A percentile compares a stretch with the other conserved stretches of the same genome.
These are phyloP conservation scores for Melozone crissalis DNA, from an alignment of 2,113 vertebrate genomes.

Conservation along the genomic window DNA sequence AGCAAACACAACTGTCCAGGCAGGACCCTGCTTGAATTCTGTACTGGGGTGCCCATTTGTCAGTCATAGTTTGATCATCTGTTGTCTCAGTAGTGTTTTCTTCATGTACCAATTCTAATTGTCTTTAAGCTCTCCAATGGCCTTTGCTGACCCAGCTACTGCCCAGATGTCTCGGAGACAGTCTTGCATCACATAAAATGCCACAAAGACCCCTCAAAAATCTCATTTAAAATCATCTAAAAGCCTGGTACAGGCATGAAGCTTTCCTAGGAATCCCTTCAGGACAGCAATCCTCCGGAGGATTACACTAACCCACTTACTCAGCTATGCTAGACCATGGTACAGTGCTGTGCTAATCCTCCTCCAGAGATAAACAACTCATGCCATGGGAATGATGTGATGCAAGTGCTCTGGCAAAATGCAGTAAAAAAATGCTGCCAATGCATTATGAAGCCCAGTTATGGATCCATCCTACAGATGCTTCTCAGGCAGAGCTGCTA, in stretches of 20 bases:
- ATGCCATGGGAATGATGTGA: neutral
- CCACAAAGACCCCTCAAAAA: neutral
- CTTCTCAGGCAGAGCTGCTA: neutral
- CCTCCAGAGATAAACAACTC: neutral
- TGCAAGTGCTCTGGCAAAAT: neutral
- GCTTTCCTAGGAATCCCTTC: neutral
- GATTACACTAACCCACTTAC: slow-evolving; percentile 7
- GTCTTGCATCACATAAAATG: neutral
- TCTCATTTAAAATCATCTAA: neutral
- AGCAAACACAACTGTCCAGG: neutral
- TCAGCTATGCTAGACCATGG: neutral
- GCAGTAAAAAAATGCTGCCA: neutral
- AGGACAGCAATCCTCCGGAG: neutral
- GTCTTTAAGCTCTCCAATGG: neutral
- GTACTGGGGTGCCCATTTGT: neutral
- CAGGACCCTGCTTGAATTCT: neutral
- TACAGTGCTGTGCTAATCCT: neutral
- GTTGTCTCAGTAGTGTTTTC: neutral
- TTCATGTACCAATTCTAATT: neutral
- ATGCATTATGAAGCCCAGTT: neutral
- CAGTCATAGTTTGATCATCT: neutral
- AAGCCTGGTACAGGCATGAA: neutral
- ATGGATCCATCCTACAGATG: neutral
- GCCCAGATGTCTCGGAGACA: neutral
- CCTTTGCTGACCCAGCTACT: neutral